Conservation (phyloP, 2,888 invertebrate species). For the Fissipunctia ypsillon region DNA sequence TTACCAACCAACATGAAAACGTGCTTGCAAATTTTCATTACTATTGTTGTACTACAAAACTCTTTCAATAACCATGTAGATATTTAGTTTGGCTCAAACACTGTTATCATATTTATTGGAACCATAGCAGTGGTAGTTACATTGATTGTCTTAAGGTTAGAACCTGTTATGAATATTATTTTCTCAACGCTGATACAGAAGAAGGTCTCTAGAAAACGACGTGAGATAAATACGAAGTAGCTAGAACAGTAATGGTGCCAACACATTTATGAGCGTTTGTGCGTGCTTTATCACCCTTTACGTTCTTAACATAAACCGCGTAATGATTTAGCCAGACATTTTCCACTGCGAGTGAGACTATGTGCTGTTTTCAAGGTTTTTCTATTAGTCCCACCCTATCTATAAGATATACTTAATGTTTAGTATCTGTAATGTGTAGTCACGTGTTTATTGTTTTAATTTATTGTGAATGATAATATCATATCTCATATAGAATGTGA, state of each 20-base stretch:
- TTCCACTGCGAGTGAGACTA: slow-evolving; percentile 72
- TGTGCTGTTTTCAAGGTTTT: slow-evolving; percentile 70
- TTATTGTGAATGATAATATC: slow-evolving; percentile 46
- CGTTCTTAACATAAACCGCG: slow-evolving; percentile 80
- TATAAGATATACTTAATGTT: slow-evolving; percentile 42
- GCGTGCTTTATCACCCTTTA: slow-evolving; percentile 84
- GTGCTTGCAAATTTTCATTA: slow-evolving; percentile 27
- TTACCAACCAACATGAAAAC: slow-evolving; percentile 29
- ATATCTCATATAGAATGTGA: slow-evolving; percentile 40
- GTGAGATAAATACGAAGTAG: slow-evolving; percentile 75
- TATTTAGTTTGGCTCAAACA: neutral
- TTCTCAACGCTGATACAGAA: slow-evolving; percentile 59
- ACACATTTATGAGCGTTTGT: slow-evolving; percentile 79
- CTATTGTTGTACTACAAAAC: neutral
- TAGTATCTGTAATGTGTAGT: slow-evolving; percentile 37
- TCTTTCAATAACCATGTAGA: neutral
- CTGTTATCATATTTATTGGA: slow-evolving; percentile 29
- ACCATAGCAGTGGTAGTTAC: slow-evolving; percentile 23
- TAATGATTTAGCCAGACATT: slow-evolving; percentile 76
- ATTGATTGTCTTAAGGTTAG: slow-evolving; percentile 58
- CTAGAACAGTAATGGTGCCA: slow-evolving; percentile 71
- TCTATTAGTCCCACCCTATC: slow-evolving; percentile 61
- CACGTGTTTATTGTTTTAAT: slow-evolving; percentile 57
- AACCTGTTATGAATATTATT: slow-evolving; percentile 63
- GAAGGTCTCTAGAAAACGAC: slow-evolving; percentile 69